These are phyloP conservation scores for Hiodon alosoides DNA, from an alignment of 2,113 vertebrate species.

Conservation along the genomic window DNA sequence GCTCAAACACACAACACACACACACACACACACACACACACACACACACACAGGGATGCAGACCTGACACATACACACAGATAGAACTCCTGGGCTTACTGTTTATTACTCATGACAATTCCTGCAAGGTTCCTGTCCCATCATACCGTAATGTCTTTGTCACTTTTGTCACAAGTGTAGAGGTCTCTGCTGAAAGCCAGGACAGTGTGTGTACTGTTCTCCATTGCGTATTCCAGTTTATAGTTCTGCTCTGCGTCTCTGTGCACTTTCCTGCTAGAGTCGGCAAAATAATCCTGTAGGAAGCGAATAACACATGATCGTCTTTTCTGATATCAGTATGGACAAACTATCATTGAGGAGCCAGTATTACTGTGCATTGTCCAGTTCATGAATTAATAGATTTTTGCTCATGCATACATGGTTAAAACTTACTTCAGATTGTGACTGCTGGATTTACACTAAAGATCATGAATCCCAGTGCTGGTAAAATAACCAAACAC, in stretches of 20 bases:
- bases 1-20: too few species aligned
- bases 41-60: too few species aligned
- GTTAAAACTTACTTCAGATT: too few species aligned
- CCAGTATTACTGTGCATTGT: too few species aligned
- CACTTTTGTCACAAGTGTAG: constrained; percentile 73
- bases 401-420: too few species aligned
- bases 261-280: constrained; percentile 66
- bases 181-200: constrained; percentile 72
- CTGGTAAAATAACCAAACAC: too few species aligned
- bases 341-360: neutral
- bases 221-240: constrained; percentile 72
- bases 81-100: too few species aligned
- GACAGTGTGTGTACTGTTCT: constrained; percentile 76
- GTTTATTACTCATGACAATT: neutral
- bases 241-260: constrained; percentile 75
- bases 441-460: too few species aligned
- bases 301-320: constrained; percentile 25
- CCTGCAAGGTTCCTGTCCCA: too few species aligned
- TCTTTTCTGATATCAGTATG: neutral
- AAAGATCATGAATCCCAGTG: too few species aligned
- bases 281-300: constrained; percentile 75
- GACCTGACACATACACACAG: neutral
- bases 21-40: neutral
- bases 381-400: too few species aligned
- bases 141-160: constrained; percentile 73